Evolutionary conservation across 2,797 vertebrate genomes (phyloP).

Genomic region (Poecile montanus): DNA sequence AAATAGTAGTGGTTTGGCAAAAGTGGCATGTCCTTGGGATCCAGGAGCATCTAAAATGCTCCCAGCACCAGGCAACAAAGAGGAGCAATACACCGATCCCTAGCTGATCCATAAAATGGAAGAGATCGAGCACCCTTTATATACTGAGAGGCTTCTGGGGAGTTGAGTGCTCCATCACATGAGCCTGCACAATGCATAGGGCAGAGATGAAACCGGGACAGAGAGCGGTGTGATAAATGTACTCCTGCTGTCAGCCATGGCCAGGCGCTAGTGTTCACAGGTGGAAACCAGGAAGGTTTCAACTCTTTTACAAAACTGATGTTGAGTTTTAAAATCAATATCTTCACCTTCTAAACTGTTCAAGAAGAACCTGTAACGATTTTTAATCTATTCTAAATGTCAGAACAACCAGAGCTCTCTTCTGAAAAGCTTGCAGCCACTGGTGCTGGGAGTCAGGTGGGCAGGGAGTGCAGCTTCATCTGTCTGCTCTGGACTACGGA

Average conservation of each 20-base stretch:
- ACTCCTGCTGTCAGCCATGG: background rate
- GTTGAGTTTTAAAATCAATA: conserved; percentile 68
- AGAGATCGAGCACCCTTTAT: background rate
- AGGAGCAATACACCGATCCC: background rate
- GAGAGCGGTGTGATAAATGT: fast-evolving
- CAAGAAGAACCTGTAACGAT: conserved; percentile 63
- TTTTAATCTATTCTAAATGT: conserved; percentile 73
- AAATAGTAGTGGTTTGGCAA: background rate
- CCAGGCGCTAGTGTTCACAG: background rate
- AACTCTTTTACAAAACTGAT: conserved; percentile 33
- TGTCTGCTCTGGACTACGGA: background rate
- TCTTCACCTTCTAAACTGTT: conserved; percentile 67
- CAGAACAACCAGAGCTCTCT: conserved; percentile 58
- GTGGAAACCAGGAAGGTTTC: background rate
- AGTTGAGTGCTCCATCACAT: background rate
- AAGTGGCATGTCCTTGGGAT: background rate
- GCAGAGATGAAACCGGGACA: background rate
- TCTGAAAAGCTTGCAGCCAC: conserved; percentile 29
- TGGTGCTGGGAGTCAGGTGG: background rate
- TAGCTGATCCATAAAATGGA: background rate
- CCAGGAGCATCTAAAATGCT: background rate
- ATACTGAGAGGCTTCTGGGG: background rate
- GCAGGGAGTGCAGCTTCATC: background rate
- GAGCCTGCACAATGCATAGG: background rate
- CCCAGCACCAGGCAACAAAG: background rate